phyloP scores from a whole-genome alignment of 2,888 invertebrate species.

The Rhopalosiphum nymphaeae region DNA sequence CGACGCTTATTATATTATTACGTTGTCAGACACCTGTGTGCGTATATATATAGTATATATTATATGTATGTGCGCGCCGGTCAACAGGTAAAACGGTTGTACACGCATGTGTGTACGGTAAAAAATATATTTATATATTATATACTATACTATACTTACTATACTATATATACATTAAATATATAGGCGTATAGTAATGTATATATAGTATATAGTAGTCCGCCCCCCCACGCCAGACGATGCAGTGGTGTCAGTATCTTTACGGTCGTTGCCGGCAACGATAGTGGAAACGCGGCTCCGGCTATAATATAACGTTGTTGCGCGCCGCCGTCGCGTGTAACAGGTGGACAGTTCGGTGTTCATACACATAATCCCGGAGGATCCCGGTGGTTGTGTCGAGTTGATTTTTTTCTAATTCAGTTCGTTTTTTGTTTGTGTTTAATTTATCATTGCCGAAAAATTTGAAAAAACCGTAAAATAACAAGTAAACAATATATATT shows the following conservation, averaged over 20 bases:
- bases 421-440: neutral
- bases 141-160: neutral
- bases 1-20: conserved; percentile 34
- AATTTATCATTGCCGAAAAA: neutral
- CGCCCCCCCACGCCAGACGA: conserved; percentile 57
- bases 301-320: neutral
- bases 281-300: conserved; percentile 37
- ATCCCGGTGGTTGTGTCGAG: neutral
- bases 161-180: neutral
- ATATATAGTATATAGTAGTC: neutral
- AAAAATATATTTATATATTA: neutral
- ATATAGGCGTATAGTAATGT: neutral
- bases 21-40: conserved; percentile 58
- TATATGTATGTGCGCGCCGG: neutral
- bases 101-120: neutral
- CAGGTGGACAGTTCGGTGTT: conserved; percentile 57
- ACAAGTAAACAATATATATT: neutral
- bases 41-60: neutral
- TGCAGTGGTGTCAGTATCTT: conserved; percentile 46
- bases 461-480: neutral
- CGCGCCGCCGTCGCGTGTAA: conserved; percentile 33
- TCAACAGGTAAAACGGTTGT: conserved; percentile 58
- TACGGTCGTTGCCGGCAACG: conserved; percentile 52
- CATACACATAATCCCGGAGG: neutral
- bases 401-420: neutral